Conservation (phyloP, 2,113 vertebrate genomes). For the Apistogramma diplotaenia region DNA sequence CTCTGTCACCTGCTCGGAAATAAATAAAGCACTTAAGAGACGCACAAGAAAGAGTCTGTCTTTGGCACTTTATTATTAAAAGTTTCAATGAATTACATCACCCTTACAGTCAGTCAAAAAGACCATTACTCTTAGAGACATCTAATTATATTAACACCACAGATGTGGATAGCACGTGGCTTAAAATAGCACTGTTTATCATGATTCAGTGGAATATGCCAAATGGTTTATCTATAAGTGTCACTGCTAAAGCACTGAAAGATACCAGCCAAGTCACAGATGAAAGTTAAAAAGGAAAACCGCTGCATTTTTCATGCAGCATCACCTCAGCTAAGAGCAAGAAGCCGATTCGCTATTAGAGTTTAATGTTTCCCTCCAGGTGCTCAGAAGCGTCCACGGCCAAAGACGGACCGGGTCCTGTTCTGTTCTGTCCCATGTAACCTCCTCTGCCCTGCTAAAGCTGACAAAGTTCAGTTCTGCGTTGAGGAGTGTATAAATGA, state of each 20-base stretch:
- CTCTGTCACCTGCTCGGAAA: conserved; percentile 27
- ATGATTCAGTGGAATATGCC: not conserved
- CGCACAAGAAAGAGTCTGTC: conserved; percentile 7
- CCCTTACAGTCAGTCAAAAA: not conserved
- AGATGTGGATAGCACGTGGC: conserved; percentile 33
- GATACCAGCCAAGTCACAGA: not conserved
- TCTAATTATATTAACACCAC: conserved; percentile 72
- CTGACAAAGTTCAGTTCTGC: not conserved
- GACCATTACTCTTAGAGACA: conserved; percentile 60
- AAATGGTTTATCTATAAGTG: conserved; percentile 21
- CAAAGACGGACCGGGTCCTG: not conserved
- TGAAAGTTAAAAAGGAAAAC: not conserved
- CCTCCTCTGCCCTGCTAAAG: not conserved
- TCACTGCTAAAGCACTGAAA: not conserved
- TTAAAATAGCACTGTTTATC: conserved; percentile 45
- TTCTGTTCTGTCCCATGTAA: not conserved
- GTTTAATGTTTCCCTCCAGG: not conserved
- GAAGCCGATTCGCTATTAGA: not conserved
- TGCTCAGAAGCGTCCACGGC: not conserved
- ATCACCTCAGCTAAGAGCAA: not conserved
- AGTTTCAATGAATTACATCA: conserved; percentile 67
- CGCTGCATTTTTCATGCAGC: not conserved
- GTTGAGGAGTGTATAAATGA: not conserved
- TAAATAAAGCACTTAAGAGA: conserved; percentile 35
- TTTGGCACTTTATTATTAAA: conserved; percentile 51